Evolutionary conservation across 2,113 vertebrate species (phyloP).

Genomic region (Laterallus jamaicensis): DNA sequence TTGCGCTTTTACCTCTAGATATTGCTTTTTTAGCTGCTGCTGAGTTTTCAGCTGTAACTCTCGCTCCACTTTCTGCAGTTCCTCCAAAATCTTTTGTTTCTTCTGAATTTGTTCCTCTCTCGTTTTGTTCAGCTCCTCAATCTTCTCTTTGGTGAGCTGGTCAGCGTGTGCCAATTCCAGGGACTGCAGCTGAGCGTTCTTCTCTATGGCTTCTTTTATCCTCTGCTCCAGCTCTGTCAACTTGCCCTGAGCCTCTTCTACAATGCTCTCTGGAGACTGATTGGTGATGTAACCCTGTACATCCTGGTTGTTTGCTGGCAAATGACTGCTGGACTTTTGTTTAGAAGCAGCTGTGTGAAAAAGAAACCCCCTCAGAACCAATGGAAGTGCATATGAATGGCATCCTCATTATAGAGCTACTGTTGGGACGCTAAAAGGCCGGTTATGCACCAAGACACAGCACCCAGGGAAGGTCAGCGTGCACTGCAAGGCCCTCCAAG

Average conservation of each 20-base stretch:
- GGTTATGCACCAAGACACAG: constrained; percentile 64
- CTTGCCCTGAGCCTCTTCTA: constrained; percentile 99
- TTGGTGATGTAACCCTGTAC: constrained; percentile 87
- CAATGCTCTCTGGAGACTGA: constrained; percentile 99
- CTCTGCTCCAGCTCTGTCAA: constrained; percentile 98
- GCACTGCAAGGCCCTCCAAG: constrained; percentile 27
- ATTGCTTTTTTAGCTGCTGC: constrained; percentile 99
- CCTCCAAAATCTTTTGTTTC: constrained; percentile 99
- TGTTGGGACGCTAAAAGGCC: constrained; percentile 65
- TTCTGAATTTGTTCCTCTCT: constrained; percentile 99
- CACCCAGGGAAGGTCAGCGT: constrained; percentile 58
- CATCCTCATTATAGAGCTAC: constrained; percentile 81
- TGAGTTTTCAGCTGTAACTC: constrained; percentile 99
- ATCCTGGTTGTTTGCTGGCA: constrained; percentile 85
- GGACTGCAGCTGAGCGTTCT: constrained; percentile 97
- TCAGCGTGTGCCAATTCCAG: constrained; percentile 98
- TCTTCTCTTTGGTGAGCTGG: constrained; percentile 99
- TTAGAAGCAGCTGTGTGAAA: constrained; percentile 91
- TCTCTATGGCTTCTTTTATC: constrained; percentile 98
- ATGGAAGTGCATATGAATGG: constrained; percentile 79
- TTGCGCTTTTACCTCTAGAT: constrained; percentile 98
- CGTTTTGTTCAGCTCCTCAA: constrained; percentile 98
- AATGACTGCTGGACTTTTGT: constrained; percentile 93
- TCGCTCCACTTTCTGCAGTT: constrained; percentile 98
- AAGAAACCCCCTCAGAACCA: constrained; percentile 87